Conservation (phyloP, 2,797 vertebrate genomes). For the Simalia tracyae region DNA sequence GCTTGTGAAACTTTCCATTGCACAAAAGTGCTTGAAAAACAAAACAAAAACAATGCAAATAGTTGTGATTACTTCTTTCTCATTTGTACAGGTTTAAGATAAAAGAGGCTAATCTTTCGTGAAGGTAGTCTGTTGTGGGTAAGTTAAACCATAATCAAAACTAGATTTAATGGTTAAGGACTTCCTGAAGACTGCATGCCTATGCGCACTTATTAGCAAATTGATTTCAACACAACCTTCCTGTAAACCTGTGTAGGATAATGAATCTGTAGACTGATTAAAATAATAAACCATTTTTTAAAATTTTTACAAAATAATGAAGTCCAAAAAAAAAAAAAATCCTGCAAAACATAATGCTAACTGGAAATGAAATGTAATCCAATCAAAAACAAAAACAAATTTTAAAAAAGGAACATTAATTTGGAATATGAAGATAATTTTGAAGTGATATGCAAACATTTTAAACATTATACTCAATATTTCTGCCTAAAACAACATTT, state of each 20-base stretch:
- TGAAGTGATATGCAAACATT: background rate
- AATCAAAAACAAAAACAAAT: background rate
- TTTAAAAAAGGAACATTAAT: background rate
- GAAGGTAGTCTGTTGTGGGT: conserved; percentile 17
- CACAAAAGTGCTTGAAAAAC: conserved; percentile 85
- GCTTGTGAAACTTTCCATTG: conserved; percentile 94
- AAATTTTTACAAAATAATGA: background rate
- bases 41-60: conserved; percentile 58
- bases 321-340: background rate
- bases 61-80: conserved; percentile 45
- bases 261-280: background rate
- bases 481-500: background rate
- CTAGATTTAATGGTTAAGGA: background rate
- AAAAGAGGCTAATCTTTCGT: conserved; percentile 10
- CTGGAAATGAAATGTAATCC: background rate
- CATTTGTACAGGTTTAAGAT: background rate
- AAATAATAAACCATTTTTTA: background rate
- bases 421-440: background rate
- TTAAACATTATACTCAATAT: background rate
- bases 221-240: background rate
- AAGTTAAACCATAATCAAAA: background rate
- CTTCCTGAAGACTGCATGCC: background rate
- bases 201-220: background rate
- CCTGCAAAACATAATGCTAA: background rate
- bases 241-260: background rate